phyloP scores from a whole-genome alignment of 2,888 invertebrate genomes.

The Hofmannophila pseudospretella region DNA sequence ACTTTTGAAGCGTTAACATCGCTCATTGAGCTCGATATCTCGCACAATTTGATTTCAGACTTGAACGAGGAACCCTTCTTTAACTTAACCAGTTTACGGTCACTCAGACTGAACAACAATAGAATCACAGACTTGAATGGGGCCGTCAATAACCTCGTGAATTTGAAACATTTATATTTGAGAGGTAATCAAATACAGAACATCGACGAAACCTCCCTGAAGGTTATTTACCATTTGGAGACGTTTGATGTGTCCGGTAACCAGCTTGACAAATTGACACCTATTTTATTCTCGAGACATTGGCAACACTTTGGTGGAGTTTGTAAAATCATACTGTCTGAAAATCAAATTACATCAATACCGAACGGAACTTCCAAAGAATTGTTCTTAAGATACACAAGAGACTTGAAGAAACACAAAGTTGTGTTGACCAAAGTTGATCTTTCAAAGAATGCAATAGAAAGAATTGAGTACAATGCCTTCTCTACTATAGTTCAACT shows the following conservation, averaged over 20 bases:
- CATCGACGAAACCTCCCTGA: constrained; percentile 47
- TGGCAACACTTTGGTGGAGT: constrained; percentile 46
- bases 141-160: constrained; percentile 49
- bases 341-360: constrained; percentile 43
- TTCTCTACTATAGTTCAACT: constrained; percentile 48
- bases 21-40: constrained; percentile 52
- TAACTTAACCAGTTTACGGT: constrained; percentile 46
- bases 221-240: constrained; percentile 54
- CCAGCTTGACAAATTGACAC: constrained; percentile 40
- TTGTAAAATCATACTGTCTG: constrained; percentile 55
- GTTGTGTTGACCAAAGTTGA: constrained; percentile 50
- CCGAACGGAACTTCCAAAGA: constrained; percentile 45
- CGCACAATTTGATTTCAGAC: constrained; percentile 45
- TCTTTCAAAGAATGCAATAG: constrained; percentile 53
- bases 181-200: constrained; percentile 47
- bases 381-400: constrained; percentile 27
- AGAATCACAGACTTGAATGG: constrained; percentile 56
- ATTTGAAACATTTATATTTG: constrained; percentile 52
- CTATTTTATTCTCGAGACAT: constrained; percentile 50
- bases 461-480: constrained; percentile 48
- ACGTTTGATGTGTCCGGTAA: constrained; percentile 62
- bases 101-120: constrained; percentile 50
- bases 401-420: constrained; percentile 23
- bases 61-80: constrained; percentile 50
- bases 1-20: constrained; percentile 45